Conservation (phyloP, 1,140 invertebrate species). For the Drosophila ananassae region DNA sequence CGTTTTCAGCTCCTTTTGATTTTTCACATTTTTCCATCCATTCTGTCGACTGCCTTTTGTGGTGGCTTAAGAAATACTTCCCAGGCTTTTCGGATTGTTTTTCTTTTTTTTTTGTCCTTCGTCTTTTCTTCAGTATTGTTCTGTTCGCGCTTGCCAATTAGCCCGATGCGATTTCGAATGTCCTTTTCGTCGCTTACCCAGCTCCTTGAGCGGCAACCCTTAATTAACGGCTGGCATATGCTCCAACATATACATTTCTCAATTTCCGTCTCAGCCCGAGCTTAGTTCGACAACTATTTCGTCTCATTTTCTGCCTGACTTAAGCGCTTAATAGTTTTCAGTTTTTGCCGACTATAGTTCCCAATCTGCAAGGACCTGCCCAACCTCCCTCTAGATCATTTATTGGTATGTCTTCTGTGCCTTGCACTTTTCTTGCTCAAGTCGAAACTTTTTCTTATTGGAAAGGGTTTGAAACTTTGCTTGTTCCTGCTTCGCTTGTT, state of each 20-base stretch:
- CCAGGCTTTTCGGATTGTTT: constrained; percentile 24
- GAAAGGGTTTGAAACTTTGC: constrained; percentile 57
- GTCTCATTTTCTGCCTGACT: constrained; percentile 83
- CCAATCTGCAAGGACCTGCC: background rate
- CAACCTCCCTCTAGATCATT: background rate
- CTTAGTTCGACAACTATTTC: constrained; percentile 76
- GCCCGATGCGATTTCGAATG: constrained; percentile 41
- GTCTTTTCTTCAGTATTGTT: constrained; percentile 35
- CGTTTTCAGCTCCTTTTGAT: constrained; percentile 47
- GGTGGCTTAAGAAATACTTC: constrained; percentile 61
- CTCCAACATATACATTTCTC: background rate
- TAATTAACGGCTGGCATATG: constrained; percentile 66
- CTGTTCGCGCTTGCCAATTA: constrained; percentile 70
- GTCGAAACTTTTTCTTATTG: constrained; percentile 73
- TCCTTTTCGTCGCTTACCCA: constrained; percentile 12
- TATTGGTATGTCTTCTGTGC: constrained; percentile 32
- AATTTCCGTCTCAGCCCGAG: constrained; percentile 12
- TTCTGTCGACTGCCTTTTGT: constrained; percentile 39
- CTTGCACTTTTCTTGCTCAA: constrained; percentile 71
- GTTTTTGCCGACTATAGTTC: constrained; percentile 46
- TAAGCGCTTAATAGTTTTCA: constrained; percentile 83
- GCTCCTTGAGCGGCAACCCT: constrained; percentile 35
- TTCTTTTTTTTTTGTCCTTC: constrained; percentile 1
- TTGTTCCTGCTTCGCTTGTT: constrained; percentile 34
- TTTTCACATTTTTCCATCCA: constrained; percentile 52